A percentile compares a stretch with the other conserved stretches of the same genome.
Evolutionary conservation across 2,797 vertebrate species (phyloP).

Genomic region (Coregonus suidteri): DNA sequence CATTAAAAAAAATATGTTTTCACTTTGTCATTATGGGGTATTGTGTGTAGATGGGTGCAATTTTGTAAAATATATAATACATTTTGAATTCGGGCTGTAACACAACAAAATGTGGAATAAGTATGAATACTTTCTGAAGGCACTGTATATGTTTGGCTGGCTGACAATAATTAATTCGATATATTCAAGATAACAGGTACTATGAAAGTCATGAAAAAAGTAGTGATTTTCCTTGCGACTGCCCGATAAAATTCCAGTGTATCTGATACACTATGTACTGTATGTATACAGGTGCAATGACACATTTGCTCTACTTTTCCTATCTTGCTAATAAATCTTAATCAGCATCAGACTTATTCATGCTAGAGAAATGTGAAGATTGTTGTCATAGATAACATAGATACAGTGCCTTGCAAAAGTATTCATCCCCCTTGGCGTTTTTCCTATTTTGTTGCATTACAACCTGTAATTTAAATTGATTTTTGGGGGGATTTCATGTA

Average conservation of each 20-base stretch:
- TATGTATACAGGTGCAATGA: not conserved
- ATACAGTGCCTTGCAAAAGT: not conserved
- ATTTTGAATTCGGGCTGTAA: no score
- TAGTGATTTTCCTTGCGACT: not conserved
- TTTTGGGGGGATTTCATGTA: no score
- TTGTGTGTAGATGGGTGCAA: no score
- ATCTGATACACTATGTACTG: not conserved
- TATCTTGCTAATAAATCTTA: not conserved
- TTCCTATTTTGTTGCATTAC: no score
- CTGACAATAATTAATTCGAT: not conserved
- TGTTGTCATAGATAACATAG: not conserved
- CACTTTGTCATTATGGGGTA: no score
- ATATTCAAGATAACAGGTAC: not conserved
- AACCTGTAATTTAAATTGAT: no score
- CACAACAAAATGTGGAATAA: no score
- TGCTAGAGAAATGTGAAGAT: not conserved
- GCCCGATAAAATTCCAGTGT: not conserved
- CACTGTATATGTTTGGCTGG: not conserved
- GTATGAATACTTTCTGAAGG: no score
- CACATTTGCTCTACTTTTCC: not conserved
- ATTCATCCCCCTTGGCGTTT: no score
- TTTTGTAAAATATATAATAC: no score
- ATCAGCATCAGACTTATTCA: not conserved
- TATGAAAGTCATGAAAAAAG: not conserved
- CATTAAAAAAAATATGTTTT: no score